Conservation (phyloP, 2,888 invertebrate species). For the Cantharis nigra region DNA sequence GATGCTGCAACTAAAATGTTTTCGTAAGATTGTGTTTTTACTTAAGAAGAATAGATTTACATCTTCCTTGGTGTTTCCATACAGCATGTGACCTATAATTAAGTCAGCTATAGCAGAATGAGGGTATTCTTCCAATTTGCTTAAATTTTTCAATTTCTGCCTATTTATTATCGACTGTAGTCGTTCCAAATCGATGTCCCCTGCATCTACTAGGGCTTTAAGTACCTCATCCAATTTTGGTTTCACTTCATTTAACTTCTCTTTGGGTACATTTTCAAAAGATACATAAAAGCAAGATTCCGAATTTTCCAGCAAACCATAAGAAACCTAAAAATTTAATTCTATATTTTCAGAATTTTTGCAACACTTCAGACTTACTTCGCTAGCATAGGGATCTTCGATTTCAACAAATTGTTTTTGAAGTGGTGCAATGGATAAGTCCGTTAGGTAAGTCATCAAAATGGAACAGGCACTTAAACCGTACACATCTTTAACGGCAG, state of each 20-base stretch:
- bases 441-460: constrained; percentile 80
- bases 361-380: constrained; percentile 58
- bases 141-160: constrained; percentile 69
- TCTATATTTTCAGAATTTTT: neutral
- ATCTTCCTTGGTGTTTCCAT: constrained; percentile 73
- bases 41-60: constrained; percentile 56
- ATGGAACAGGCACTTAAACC: constrained; percentile 69
- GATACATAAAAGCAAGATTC: constrained; percentile 70
- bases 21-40: neutral
- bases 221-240: constrained; percentile 60
- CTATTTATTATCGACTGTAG: constrained; percentile 74
- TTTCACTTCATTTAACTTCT: constrained; percentile 67
- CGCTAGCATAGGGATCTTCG: constrained; percentile 79
- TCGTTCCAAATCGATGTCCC: constrained; percentile 74
- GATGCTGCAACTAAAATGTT: constrained; percentile 63
- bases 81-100: constrained; percentile 82
- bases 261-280: constrained; percentile 75
- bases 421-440: constrained; percentile 85
- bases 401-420: constrained; percentile 82
- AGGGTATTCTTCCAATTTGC: constrained; percentile 77
- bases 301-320: constrained; percentile 73
- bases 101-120: constrained; percentile 77
- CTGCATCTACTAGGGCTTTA: constrained; percentile 56
- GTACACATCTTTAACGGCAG: constrained; percentile 61
- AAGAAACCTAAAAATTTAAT: constrained; percentile 62